These are phyloP conservation scores for Onychomys arenicola DNA, from an alignment of 2,797 vertebrate species.

Conservation along the genomic window DNA sequence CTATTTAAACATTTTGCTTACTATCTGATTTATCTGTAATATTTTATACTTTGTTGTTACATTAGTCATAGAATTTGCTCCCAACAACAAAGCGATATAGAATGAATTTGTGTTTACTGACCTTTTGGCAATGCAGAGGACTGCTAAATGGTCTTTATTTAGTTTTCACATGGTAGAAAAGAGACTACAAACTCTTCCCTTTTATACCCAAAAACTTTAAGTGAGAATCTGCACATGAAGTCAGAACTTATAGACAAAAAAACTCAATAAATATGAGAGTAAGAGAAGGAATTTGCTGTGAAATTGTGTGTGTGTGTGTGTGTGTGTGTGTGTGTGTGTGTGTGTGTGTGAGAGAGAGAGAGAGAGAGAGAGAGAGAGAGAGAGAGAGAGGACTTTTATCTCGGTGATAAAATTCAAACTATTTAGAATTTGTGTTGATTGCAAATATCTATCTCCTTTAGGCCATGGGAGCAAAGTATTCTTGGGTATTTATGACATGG, in stretches of 20 bases:
- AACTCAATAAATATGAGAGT: background rate
- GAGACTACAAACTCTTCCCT: background rate
- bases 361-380: no score
- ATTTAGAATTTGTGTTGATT: background rate
- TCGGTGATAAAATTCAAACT: background rate
- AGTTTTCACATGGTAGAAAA: background rate
- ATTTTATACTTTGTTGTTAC: background rate
- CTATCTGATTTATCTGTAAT: background rate
- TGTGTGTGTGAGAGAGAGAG: no score
- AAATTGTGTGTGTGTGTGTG: background rate
- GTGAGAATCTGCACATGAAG: background rate
- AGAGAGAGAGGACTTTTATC: no score
- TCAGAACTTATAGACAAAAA: background rate
- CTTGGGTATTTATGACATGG: background rate
- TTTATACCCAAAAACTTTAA: background rate
- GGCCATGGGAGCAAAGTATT: background rate
- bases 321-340: background rate
- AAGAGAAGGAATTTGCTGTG: background rate
- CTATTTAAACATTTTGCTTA: background rate
- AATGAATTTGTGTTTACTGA: background rate
- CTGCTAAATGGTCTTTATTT: background rate
- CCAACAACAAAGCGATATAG: background rate
- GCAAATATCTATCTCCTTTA: slow-evolving; percentile 11
- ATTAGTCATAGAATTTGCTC: background rate
- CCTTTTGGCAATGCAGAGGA: background rate